These are phyloP conservation scores for Panagrolaimus sp. DNA, from an alignment of 1,140 invertebrate genomes.

Conservation along the genomic window DNA sequence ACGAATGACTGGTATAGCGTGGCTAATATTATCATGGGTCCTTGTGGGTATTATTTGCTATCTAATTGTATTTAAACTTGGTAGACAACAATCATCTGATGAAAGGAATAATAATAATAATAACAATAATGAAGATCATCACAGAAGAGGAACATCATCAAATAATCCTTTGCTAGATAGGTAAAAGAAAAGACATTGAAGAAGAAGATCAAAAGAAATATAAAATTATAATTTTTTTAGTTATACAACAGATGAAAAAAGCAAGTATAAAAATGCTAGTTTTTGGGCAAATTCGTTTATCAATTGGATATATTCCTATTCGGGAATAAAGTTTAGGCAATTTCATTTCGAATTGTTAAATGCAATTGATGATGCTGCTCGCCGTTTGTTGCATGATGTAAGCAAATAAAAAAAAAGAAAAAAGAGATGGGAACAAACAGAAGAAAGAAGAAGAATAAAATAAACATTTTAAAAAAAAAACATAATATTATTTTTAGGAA, in stretches of 20 bases:
- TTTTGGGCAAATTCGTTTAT: slow-evolving; percentile 4
- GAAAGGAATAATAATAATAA: not conserved
- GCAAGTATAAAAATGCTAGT: too few species aligned
- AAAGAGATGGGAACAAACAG: too few species aligned
- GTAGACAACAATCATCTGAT: not conserved
- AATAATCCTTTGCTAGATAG: not conserved
- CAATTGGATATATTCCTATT: slow-evolving; percentile 7
- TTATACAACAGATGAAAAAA: too few species aligned
- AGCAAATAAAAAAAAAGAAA: not conserved
- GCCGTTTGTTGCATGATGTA: slow-evolving; percentile 1
- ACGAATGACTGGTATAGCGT: slow-evolving; percentile 12
- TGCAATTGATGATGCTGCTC: slow-evolving; percentile 7
- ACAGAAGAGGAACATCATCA: not conserved
- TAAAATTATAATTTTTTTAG: too few species aligned
- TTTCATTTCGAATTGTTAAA: slow-evolving; percentile 1
- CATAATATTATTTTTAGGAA: not conserved
- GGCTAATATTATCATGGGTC: slow-evolving; percentile 10
- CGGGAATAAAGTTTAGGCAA: slow-evolving; percentile 1
- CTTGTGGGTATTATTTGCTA: slow-evolving; percentile 7
- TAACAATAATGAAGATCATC: not conserved
- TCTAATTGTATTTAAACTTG: not conserved
- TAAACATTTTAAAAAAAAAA: not conserved
- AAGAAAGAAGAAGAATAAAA: not conserved
- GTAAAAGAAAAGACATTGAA: too few species aligned
- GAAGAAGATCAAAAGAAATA: too few species aligned